These are phyloP conservation scores for Isaurus tuberculatus DNA, from an alignment of 92 coral and sea anemone genomes.

Conservation along the genomic window DNA sequence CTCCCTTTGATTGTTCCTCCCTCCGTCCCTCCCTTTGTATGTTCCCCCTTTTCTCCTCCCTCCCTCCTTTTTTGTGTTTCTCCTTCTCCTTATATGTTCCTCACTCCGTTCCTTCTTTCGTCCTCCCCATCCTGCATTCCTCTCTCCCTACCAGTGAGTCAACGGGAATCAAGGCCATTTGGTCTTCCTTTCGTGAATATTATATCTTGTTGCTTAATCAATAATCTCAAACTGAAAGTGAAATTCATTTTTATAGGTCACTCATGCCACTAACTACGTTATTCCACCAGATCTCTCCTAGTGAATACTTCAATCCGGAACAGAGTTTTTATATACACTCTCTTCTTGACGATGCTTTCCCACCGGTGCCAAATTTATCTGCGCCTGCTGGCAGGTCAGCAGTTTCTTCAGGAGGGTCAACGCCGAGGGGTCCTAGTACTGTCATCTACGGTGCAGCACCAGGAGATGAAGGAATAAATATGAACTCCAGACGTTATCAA, in stretches of 20 bases:
- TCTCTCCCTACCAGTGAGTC: no score
- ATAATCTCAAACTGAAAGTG: no score
- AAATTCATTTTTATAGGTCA: not conserved
- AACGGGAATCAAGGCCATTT: no score
- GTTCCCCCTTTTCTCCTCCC: no score
- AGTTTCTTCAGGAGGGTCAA: conserved; percentile 21
- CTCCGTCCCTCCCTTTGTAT: no score
- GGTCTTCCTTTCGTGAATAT: no score
- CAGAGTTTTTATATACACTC: conserved; percentile 35
- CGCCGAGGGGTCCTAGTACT: conserved; percentile 17
- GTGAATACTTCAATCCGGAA: conserved; percentile 27
- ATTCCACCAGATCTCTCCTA: not conserved
- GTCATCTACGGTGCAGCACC: conserved; percentile 4
- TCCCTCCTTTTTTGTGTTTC: no score
- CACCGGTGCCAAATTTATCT: conserved; percentile 33
- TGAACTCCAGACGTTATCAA: not conserved
- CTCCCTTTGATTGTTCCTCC: no score
- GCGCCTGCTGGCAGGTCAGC: conserved; percentile 36
- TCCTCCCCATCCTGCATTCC: no score
- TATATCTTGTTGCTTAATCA: no score
- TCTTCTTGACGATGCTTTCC: conserved; percentile 40
- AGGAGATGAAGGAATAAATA: not conserved
- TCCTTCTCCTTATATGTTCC: no score
- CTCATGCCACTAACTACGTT: not conserved
- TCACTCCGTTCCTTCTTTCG: not conserved